Conservation (phyloP, 2,888 invertebrate species). For the Ennomos quercinarius region DNA sequence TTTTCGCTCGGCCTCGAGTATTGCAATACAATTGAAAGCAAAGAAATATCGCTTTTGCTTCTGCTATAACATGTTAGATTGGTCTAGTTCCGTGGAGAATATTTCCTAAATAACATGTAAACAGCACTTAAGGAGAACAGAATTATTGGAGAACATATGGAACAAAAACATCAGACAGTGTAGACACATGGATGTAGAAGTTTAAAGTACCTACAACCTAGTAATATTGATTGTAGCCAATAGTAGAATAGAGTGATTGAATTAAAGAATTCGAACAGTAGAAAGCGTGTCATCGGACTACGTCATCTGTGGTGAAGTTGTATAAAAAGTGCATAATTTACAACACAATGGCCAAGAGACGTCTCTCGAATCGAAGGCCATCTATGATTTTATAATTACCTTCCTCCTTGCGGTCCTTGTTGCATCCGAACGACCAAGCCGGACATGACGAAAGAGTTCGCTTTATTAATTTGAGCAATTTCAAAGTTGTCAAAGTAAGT, state of each 20-base stretch:
- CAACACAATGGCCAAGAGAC: slow-evolving; percentile 60
- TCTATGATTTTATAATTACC: slow-evolving; percentile 44
- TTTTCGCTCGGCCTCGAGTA: slow-evolving; percentile 44
- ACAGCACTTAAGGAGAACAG: background rate
- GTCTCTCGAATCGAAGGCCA: slow-evolving; percentile 65
- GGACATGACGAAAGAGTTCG: slow-evolving; percentile 45
- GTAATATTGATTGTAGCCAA: too few relatives aligned
- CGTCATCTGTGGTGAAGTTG: slow-evolving; percentile 53
- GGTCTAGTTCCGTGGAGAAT: slow-evolving; percentile 15
- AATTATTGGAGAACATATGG: background rate
- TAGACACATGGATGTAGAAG: too few relatives aligned
- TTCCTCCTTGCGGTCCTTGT: too few relatives aligned
- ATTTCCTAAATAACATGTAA: slow-evolving; percentile 8
- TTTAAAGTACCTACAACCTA: too few relatives aligned
- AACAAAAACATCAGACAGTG: too few relatives aligned
- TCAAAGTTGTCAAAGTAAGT: too few relatives aligned
- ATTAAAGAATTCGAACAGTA: slow-evolving; percentile 54
- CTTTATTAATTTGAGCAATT: slow-evolving; percentile 30
- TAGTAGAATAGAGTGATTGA: slow-evolving; percentile 19
- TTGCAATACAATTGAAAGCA: slow-evolving; percentile 34
- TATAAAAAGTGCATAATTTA: slow-evolving; percentile 69
- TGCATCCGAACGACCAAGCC: slow-evolving; percentile 53
- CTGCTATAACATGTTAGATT: background rate
- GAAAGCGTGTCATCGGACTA: slow-evolving; percentile 74
- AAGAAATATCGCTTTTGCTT: slow-evolving; percentile 29